Evolutionary conservation across 2,888 invertebrate genomes (phyloP), one percentile per base, ranked within the genome.

Genomic region (Meandrusa payeni): DNA sequence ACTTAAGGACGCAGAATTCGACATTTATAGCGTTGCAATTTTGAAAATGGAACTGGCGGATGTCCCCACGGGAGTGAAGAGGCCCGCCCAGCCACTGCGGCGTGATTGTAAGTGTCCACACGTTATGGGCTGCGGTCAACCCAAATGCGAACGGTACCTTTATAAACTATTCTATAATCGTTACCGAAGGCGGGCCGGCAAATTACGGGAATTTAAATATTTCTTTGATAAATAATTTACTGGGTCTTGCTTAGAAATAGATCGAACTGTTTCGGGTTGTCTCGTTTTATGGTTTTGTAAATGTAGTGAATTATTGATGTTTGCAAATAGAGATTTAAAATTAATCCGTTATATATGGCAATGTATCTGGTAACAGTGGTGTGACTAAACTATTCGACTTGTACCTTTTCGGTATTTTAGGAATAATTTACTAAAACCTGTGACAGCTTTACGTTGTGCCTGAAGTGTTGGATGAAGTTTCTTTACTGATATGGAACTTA

Each of bases 1-100:
- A 23, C 46, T 41, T 48, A 34, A 46, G 40, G 33, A 43, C 36
- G 47, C 49, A 45, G 44, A 48, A 47, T 45, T 45, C 36, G 45
- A 54, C 60, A 58, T 64, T 71, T 66, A 70, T 69, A 54, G 65
- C 59, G 56, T 64, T 65, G 76, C 74, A 77, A 78, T 77, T 78
- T 76, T 66, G 59, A 68, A 74, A 76, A 77, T 77, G 71, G 73
- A 74, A 71, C 59, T 57, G 46, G 51, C 47, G 51, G 47, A 47
- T 38, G 40, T 64, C 68, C 59, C 62, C 55, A 1, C 13, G 61
- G 62, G 64, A 55, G 23, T 41, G 31, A 43, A 44, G 48, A 52
- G 57, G 55, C 55, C 57, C 59, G 50, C 45, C 54, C 57, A 51
- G 58, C 61, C 65, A 72, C 72, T 75, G 59, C 59, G 58, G 50